These are phyloP conservation scores for Mustelus asterias DNA, from an alignment of 2,113 vertebrate species.

Conservation along the genomic window DNA sequence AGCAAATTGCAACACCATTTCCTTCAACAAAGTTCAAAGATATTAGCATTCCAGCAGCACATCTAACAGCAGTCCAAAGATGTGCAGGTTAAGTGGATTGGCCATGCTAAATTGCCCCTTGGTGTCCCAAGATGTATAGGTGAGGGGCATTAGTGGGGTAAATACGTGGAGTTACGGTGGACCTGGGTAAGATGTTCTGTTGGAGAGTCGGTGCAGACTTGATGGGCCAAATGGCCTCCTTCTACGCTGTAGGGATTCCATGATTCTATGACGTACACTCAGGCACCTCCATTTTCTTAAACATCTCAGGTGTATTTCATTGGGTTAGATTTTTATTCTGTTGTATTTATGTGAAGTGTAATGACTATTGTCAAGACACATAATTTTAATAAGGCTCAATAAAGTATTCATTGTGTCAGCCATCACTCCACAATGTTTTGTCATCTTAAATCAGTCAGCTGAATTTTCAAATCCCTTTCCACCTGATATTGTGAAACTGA, in stretches of 20 bases:
- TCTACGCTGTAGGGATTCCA: too few species aligned
- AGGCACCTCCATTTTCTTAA: not conserved
- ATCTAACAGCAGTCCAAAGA: too few species aligned
- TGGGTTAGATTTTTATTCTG: not conserved
- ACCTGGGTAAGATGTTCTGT: too few species aligned
- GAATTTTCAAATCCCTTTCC: not conserved
- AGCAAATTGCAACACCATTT: not conserved
- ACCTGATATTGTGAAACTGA: not conserved
- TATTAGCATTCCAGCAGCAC: not conserved
- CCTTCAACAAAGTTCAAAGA: not conserved
- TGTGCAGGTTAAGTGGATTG: too few species aligned
- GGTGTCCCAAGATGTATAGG: too few species aligned
- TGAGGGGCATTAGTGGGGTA: too few species aligned
- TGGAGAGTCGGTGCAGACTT: too few species aligned
- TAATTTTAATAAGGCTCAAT: not conserved
- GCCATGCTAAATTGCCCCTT: too few species aligned
- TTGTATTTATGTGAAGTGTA: not conserved
- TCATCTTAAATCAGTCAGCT: not conserved
- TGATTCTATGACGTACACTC: too few species aligned
- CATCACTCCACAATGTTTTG: not conserved
- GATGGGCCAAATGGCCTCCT: too few species aligned
- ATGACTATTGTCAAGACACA: not conserved
- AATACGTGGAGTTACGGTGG: too few species aligned
- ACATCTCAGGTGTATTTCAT: not conserved
- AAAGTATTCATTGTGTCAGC: not conserved